Evolutionary conservation across 92 coral and sea anemone genomes (phyloP).

Genomic region (Hydrozoanthus gracilis): DNA sequence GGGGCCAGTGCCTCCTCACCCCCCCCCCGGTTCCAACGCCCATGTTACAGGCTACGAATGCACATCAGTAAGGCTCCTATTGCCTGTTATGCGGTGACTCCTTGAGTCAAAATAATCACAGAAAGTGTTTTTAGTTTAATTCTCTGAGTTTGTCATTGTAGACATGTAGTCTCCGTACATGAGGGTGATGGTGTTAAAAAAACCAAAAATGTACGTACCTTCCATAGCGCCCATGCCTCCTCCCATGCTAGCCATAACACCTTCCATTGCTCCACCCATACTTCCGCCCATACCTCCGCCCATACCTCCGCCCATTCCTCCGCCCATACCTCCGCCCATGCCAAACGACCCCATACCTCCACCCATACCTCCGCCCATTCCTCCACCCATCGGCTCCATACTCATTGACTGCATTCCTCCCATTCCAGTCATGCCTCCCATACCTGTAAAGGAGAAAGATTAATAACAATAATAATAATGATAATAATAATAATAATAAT

Average conservation of each 20-base stretch:
- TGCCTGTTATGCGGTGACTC: too few relatives aligned
- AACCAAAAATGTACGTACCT: not conserved
- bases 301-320: slow-evolving; percentile 50
- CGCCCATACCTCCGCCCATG: slow-evolving; percentile 40
- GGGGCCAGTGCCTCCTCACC: too few relatives aligned
- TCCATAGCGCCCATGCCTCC: slow-evolving; percentile 67
- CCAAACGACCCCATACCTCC: slow-evolving; percentile 25
- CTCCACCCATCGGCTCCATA: slow-evolving; percentile 54
- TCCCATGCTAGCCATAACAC: slow-evolving; percentile 42
- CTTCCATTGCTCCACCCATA: slow-evolving; percentile 37
- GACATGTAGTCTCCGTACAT: too few relatives aligned
- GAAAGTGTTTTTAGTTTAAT: too few relatives aligned
- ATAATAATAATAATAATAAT: too few relatives aligned
- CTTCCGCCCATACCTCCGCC: slow-evolving; percentile 56
- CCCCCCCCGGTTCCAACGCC: too few relatives aligned
- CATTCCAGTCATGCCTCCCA: slow-evolving; percentile 80
- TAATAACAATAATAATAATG: too few relatives aligned
- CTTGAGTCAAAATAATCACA: too few relatives aligned
- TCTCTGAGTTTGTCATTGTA: too few relatives aligned
- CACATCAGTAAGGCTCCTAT: too few relatives aligned
- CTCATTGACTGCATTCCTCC: slow-evolving; percentile 66
- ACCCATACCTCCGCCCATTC: slow-evolving; percentile 36
- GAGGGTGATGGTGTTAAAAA: too few relatives aligned
- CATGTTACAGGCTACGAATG: too few relatives aligned
- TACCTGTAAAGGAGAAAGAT: slow-evolving; percentile 37